Evolutionary conservation across 2,113 vertebrate genomes (phyloP), one percentile per base, ranked within the genome.

Genomic region (Hemicordylus capensis): DNA sequence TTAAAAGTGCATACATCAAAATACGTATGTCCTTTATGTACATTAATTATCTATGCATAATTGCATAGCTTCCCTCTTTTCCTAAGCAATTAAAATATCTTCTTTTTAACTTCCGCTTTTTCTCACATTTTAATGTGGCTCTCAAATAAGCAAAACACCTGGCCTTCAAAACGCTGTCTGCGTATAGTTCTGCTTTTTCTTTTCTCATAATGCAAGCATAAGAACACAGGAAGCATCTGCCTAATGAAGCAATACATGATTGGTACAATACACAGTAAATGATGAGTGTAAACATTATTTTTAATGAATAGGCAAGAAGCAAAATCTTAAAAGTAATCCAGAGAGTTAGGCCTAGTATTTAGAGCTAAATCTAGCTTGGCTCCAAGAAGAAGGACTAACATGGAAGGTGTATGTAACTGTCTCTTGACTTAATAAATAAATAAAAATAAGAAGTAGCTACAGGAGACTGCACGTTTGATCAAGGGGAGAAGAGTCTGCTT

Each of bases 221-320:
- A 42, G 24, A 69, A 44, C 66, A 70, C 39, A 78, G 76, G 76
- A 79, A 79, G 42, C 76, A 79, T 61, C 75, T 85, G 64, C 54
- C 22, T 48, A 78, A 69, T 59, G 39, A 85, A 85, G 54, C 54
- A 61, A 70, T 46, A 69, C 39, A 69, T 70, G 31, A 67, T 17
- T 61, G 64, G 54, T 59, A 59, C 31, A 78, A 78, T 85, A 56
- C 42, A 70, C 61, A 83, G 81, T 63, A 61, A 70, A 48, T 26
- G 34, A 67, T 24, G 44, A 61, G 56, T 20, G 2, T 28, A 85
- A 59, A 28, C 31, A 28, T 20, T 72, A 56, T 46, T 76, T 84
- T 66, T 24, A 37, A 76, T 64, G n/a, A 75, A 83, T 28, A 39
- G 9, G 70, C 42, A 73, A 73, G 42, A 73, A 72, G 70, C 56